Conservation (phyloP, 2,888 invertebrate genomes). For the Melanostoma mellinum region DNA sequence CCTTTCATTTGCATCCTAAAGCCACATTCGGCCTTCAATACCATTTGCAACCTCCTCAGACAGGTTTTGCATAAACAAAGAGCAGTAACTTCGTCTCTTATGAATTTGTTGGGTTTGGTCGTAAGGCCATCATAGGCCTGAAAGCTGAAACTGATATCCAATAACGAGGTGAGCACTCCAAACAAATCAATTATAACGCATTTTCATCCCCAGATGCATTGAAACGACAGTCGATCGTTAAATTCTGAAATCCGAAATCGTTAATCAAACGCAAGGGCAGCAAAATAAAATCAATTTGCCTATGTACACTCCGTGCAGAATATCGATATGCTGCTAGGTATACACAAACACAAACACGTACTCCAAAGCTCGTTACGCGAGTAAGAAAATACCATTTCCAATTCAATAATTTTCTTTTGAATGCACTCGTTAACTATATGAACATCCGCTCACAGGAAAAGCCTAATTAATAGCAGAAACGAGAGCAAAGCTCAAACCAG, state of each 20-base stretch:
- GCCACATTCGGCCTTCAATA: too few relatives aligned
- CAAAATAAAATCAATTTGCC: too few relatives aligned
- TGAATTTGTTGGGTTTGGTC: too few relatives aligned
- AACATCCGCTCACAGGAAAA: conserved; percentile 30
- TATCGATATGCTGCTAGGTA: background rate
- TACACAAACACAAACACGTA: background rate
- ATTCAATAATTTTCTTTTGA: conserved; percentile 40
- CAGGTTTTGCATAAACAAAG: too few relatives aligned
- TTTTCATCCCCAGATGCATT: conserved; percentile 18
- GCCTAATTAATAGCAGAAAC: conserved; percentile 28
- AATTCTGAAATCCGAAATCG: conserved; percentile 9
- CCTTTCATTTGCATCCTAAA: too few relatives aligned
- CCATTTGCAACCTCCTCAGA: too few relatives aligned
- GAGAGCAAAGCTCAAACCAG: too few relatives aligned
- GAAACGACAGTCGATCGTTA: conserved; percentile 8
- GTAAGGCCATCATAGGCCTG: too few relatives aligned
- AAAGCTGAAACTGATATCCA: too few relatives aligned
- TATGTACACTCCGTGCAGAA: too few relatives aligned
- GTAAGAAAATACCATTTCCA: conserved; percentile 43
- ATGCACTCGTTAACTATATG: conserved; percentile 20
- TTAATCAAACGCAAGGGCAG: conserved; percentile 13
- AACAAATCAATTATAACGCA: conserved; percentile 31
- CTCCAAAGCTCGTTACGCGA: background rate
- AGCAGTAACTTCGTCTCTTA: too few relatives aligned
- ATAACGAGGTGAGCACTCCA: too few relatives aligned